phyloP scores from a whole-genome alignment of 2,888 invertebrate species.

The Phaedon cochleariae region DNA sequence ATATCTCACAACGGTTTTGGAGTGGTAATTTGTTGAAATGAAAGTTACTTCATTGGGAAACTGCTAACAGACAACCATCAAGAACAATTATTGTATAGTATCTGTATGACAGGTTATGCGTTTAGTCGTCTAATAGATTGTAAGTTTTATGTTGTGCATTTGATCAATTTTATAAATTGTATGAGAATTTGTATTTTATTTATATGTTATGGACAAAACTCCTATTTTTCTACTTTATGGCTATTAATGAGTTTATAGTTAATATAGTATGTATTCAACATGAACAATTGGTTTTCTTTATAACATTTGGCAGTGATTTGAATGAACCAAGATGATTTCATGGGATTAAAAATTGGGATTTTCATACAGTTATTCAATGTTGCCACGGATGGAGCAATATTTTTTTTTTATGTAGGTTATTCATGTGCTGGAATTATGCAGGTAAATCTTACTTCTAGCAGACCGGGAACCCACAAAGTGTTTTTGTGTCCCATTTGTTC shows the following conservation, averaged over 20 bases:
- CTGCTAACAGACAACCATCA: not conserved
- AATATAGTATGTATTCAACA: conserved; percentile 34
- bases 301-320: not conserved
- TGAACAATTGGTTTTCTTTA: conserved; percentile 23
- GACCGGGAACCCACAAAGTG: too few relatives aligned
- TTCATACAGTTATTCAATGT: too few relatives aligned
- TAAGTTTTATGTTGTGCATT: conserved; percentile 32
- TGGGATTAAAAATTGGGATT: too few relatives aligned
- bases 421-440: too few relatives aligned
- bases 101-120: conserved; percentile 37
- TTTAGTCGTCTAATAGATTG: conserved; percentile 31
- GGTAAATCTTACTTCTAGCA: too few relatives aligned
- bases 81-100: not conserved
- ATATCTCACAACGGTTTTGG: not conserved
- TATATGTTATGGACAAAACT: conserved; percentile 43
- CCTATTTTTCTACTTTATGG: conserved; percentile 48
- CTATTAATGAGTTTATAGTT: conserved; percentile 30
- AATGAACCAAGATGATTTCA: too few relatives aligned
- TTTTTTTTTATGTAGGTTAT: too few relatives aligned
- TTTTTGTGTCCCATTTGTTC: too few relatives aligned
- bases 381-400: too few relatives aligned
- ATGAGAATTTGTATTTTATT: conserved; percentile 40
- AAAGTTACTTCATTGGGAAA: conserved; percentile 6
- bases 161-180: conserved; percentile 42
- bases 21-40: not conserved